Percentiles rank a stretch among this genome's conserved stretches.
These are phyloP conservation scores for Epicauta chinensis DNA, from an alignment of 1,140 invertebrate genomes.

Conservation along the genomic window DNA sequence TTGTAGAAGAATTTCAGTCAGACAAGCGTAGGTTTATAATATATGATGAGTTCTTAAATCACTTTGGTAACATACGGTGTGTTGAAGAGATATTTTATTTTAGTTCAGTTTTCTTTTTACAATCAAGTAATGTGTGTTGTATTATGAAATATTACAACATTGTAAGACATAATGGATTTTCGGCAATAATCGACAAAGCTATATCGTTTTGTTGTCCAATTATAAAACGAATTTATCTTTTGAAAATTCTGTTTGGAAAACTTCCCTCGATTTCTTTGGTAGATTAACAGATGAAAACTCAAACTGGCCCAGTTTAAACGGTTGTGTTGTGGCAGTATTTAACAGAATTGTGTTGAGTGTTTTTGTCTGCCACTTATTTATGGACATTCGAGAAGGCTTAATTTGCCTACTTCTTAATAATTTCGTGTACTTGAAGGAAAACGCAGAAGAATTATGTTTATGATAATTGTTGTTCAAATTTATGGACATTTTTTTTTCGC, in stretches of 20 bases:
- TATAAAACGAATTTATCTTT: slow-evolving; percentile 9
- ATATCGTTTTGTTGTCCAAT: slow-evolving; percentile 5
- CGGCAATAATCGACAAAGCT: slow-evolving; percentile 2
- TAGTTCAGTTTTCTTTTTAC: too few relatives aligned
- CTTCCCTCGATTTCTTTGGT: slow-evolving; percentile 10
- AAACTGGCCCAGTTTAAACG: slow-evolving; percentile 6
- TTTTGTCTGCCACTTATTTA: slow-evolving; percentile 14
- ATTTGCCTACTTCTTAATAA: slow-evolving; percentile 5
- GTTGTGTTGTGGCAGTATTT: slow-evolving; percentile 13
- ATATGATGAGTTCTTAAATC: neutral
- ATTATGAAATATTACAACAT: too few relatives aligned
- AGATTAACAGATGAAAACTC: slow-evolving; percentile 16
- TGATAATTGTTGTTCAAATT: too few relatives aligned
- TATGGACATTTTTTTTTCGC: slow-evolving; percentile 6
- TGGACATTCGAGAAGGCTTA: slow-evolving; percentile 12
- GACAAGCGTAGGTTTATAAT: neutral
- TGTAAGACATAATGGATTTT: too few relatives aligned
- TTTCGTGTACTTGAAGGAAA: neutral
- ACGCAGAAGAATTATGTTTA: slow-evolving; percentile 3
- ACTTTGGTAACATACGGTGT: too few relatives aligned
- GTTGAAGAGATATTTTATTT: too few relatives aligned
- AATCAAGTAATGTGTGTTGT: too few relatives aligned
- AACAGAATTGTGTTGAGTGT: slow-evolving; percentile 16
- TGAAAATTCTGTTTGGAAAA: slow-evolving; percentile 3
- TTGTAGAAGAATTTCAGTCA: too few relatives aligned